Conservation (phyloP, 2,113 vertebrate genomes). For the Tupaia tana region DNA sequence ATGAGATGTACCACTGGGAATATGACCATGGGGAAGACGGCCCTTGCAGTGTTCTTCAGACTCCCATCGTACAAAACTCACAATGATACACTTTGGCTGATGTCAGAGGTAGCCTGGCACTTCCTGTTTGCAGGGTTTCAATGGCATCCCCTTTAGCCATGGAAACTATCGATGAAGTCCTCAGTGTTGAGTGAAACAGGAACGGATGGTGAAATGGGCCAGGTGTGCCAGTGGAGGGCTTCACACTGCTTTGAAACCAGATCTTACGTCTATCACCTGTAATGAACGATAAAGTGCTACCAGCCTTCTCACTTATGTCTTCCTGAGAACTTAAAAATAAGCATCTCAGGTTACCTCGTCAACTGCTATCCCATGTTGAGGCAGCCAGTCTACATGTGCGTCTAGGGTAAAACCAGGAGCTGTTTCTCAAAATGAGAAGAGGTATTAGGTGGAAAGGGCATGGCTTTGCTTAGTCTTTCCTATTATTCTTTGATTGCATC, state of each 20-base stretch:
- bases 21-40: not conserved
- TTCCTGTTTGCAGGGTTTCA: not conserved
- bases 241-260: not conserved
- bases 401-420: not conserved
- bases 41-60: not conserved
- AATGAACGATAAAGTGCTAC: not conserved
- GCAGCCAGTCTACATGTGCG: not conserved
- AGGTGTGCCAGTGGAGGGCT: not conserved
- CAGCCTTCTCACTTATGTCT: not conserved
- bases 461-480: not conserved
- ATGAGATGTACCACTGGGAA: not conserved
- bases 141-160: not conserved
- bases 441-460: not conserved
- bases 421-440: not conserved
- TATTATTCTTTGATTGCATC: not conserved
- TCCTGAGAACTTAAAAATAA: slow-evolving; percentile 5
- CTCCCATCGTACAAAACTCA: not conserved
- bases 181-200: not conserved
- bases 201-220: not conserved
- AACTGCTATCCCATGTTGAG: not conserved
- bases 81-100: not conserved
- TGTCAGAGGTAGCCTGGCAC: not conserved
- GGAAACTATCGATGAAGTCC: not conserved
- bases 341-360: not conserved
- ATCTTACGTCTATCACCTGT: not conserved